phyloP scores from a whole-genome alignment of 2,888 invertebrate species.

The Agrochola lychnidis region DNA sequence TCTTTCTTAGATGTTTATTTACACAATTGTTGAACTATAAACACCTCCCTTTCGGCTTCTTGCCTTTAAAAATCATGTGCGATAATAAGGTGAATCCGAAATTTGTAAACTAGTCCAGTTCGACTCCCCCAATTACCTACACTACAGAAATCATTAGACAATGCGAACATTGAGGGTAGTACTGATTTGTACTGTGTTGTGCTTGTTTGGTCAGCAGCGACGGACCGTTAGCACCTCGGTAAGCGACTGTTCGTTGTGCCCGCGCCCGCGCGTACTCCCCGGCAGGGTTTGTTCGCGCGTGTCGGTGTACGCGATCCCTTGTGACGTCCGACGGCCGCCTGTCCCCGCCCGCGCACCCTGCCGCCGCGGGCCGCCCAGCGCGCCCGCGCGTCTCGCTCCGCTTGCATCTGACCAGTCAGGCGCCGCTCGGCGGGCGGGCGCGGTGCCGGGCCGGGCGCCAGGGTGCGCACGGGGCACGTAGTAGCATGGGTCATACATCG shows the following conservation, averaged over 20 bases:
- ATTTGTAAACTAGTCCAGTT: conserved; percentile 69
- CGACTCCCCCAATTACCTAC: conserved; percentile 70
- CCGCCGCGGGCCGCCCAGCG: conserved; percentile 57
- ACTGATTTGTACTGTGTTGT: conserved; percentile 89
- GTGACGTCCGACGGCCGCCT: conserved; percentile 89
- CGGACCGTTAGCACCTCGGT: conserved; percentile 90
- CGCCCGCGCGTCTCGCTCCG: conserved; percentile 50
- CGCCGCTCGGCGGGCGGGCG: conserved; percentile 53
- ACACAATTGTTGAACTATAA: conserved; percentile 63
- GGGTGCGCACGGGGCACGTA: conserved; percentile 79
- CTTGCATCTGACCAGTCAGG: conserved; percentile 49
- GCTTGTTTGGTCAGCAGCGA: conserved; percentile 91
- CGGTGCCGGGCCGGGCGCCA: conserved; percentile 66
- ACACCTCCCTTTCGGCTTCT: conserved; percentile 59
- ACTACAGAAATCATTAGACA: conserved; percentile 77
- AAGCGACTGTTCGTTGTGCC: conserved; percentile 86
- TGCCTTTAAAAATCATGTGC: conserved; percentile 68
- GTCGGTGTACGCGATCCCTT: conserved; percentile 87
- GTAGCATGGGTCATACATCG: conserved; percentile 90
- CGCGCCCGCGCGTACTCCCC: conserved; percentile 82
- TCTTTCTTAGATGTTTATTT: conserved; percentile 61
- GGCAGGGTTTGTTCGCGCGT: conserved; percentile 82
- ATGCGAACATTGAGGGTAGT: conserved; percentile 86
- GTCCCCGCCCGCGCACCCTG: conserved; percentile 70
- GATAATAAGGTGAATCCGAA: conserved; percentile 69